Evolutionary conservation across 2,797 vertebrate species (phyloP), one percentile per base, ranked within the genome.

Genomic region (Muraenolepis orangiensis): DNA sequence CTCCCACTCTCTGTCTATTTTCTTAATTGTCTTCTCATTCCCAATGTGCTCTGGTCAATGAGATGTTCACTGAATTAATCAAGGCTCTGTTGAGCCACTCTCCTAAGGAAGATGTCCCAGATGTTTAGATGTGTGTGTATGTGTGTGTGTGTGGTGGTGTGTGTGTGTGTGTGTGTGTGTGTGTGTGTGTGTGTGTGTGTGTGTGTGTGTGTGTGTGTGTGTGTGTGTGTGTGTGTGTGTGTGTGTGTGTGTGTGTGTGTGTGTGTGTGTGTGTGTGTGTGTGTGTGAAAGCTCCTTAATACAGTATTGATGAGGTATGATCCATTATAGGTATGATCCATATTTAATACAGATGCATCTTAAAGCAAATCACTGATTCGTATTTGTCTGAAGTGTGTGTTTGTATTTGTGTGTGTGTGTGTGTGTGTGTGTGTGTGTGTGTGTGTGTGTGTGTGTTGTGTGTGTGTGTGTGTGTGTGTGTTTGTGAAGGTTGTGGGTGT

Each of bases 41-140:
- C 36, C 20, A 70, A 16, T 70, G 26, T 14, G 4, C 36, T 40
- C 57, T 11, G 57, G 57, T 64, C 57, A 8, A n/a, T 1, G 57
- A 4, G 57, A 64, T 26, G 23, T 42, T 28, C 8, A 8, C 30
- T 40, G 71, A 74, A 74, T 79, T 57, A 16, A 5, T 68, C 32
- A 80, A 72, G 71, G 26, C 73, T 38, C 31, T 57, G 71, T 72
- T 66, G 31, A 16, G 42, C 76, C 18, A 3, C 7, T n/a, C 23
- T 70, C 23, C 70, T 28, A 2, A 34, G 28, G 69, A 29, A 38
- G 23, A 12, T 36, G 46, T 64, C n/a, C 36, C 13, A 14, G 11
- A 26, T 26, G n/a, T 42, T n/a, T 16, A 23, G 12, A 26, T 3
- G 42, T 31, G n/a, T 31, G 4, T 51, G 42, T n/a, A 4, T 23